A percentile compares a stretch with the other conserved stretches of the same genome.
Conservation (phyloP, 2,113 vertebrate species). For the Crotophaga sulcirostris region DNA sequence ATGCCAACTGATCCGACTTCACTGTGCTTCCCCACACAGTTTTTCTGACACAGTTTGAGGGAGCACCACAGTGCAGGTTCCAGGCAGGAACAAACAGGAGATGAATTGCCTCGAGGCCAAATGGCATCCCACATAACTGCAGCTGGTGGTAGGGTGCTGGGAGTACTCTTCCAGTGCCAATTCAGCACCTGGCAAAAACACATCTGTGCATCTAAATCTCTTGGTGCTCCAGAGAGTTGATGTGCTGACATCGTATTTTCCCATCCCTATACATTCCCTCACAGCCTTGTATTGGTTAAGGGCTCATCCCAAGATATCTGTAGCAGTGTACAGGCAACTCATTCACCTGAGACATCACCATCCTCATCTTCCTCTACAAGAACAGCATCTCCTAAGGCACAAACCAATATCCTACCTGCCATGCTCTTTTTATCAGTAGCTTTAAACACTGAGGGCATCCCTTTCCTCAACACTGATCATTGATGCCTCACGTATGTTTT, state of each 20-base stretch:
- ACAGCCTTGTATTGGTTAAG: accelerated
- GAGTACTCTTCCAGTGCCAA: no score
- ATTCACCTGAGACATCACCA: not conserved
- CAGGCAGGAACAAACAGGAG: accelerated
- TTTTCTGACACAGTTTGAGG: not conserved
- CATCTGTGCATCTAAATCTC: accelerated
- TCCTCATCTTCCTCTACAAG: no score
- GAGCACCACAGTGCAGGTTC: not conserved
- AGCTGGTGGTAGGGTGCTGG: no score
- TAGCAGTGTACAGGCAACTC: no score
- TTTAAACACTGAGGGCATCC: not conserved
- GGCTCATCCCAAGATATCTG: not conserved
- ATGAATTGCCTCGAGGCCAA: accelerated
- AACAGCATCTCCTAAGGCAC: no score
- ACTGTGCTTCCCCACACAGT: accelerated
- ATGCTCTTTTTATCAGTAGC: not conserved
- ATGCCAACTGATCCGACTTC: accelerated
- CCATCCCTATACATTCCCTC: accelerated
- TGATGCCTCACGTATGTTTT: accelerated
- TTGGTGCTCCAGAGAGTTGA: accelerated
- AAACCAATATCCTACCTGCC: no score
- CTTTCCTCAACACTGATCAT: not conserved
- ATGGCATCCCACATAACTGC: no score
- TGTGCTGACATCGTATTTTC: accelerated
- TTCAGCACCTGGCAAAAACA: not conserved